Conservation (phyloP, 2,888 invertebrate genomes). For the Synergus gifuensis region DNA sequence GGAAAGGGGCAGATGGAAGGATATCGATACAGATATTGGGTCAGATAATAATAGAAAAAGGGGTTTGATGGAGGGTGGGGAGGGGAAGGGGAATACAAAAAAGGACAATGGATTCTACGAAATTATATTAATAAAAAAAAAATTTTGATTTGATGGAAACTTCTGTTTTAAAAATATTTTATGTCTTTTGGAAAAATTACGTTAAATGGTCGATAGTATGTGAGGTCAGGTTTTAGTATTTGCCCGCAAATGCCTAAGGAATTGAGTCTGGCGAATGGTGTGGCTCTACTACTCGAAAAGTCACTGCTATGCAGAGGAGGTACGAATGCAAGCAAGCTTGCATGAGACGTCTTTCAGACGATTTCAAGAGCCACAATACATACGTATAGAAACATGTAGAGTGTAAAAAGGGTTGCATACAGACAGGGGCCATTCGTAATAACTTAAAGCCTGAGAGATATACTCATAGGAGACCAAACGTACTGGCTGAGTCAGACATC, state of each 20-base stretch:
- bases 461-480: conserved; percentile 13
- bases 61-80: too few species aligned
- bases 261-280: conserved; percentile 10
- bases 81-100: too few species aligned
- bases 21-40: too few species aligned
- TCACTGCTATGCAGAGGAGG: not conserved
- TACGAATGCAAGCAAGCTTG: conserved; percentile 24
- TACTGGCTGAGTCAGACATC: conserved; percentile 38
- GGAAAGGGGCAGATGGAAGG: too few species aligned
- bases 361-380: conserved; percentile 17
- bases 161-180: too few species aligned
- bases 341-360: conserved; percentile 30
- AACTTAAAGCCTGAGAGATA: conserved; percentile 33
- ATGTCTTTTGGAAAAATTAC: too few species aligned
- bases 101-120: too few species aligned
- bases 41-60: too few species aligned
- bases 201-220: too few species aligned
- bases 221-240: too few species aligned
- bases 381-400: not conserved
- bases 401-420: not conserved
- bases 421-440: conserved; percentile 28
- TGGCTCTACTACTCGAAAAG: conserved; percentile 24
- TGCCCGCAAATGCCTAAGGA: not conserved
- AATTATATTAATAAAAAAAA: too few species aligned
- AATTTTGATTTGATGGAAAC: too few species aligned